phyloP scores from a whole-genome alignment of 2,797 vertebrate genomes.

The Mormyrus proboscirostris region DNA sequence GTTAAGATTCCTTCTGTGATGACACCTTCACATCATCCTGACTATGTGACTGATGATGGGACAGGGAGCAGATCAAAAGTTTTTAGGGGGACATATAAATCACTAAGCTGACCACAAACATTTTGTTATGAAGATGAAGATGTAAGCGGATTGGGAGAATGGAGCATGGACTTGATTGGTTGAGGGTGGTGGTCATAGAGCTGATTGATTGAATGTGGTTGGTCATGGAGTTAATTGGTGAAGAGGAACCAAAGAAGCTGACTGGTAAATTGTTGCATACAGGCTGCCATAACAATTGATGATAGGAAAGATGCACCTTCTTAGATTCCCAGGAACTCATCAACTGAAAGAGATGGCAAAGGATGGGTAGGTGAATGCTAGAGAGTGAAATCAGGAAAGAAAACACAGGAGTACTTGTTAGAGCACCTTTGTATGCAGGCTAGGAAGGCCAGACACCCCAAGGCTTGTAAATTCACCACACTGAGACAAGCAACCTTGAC shows the following conservation, averaged over 20 bases:
- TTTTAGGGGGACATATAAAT: neutral
- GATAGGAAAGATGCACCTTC: neutral
- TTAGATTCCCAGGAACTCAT: neutral
- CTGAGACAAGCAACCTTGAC: neutral
- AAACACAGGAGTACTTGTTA: neutral
- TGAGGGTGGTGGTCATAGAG: neutral
- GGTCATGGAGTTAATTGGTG: neutral
- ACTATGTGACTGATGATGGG: slow-evolving; percentile 5
- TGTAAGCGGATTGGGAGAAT: neutral
- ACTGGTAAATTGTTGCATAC: neutral
- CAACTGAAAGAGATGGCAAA: neutral
- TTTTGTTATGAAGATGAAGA: neutral
- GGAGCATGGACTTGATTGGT: neutral
- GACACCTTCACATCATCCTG: neutral
- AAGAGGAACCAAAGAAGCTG: neutral
- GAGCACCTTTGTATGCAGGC: neutral
- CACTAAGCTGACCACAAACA: neutral
- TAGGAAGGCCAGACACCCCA: neutral
- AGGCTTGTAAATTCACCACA: neutral
- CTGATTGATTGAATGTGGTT: neutral
- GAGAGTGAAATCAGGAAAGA: neutral
- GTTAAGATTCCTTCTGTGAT: neutral
- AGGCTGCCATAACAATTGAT: neutral
- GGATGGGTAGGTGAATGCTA: neutral
- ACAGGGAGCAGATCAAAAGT: slow-evolving; percentile 1